Conservation (phyloP, 1,140 invertebrate species). For the Hetaerina americana region DNA sequence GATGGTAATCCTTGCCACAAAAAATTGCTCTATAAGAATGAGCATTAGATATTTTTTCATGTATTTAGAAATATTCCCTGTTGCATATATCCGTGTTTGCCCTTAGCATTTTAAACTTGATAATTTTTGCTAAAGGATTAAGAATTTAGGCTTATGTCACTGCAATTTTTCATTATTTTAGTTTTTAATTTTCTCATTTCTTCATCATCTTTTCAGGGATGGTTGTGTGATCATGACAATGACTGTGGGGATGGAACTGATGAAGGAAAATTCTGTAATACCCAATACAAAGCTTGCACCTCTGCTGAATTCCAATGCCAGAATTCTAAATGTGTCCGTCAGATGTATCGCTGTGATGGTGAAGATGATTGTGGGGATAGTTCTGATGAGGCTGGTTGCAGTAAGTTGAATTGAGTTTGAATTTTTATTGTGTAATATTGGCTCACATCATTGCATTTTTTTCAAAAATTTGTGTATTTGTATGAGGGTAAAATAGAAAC, state of each 20-base stretch:
- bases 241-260: constrained; percentile 89
- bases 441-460: too few species aligned
- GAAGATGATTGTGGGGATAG: constrained; percentile 85
- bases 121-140: neutral
- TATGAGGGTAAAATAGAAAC: too few species aligned
- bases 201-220: constrained; percentile 39
- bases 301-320: constrained; percentile 78
- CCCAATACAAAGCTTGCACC: constrained; percentile 61
- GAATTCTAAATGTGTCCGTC: constrained; percentile 87
- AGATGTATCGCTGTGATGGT: constrained; percentile 77
- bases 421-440: too few species aligned
- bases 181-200: constrained; percentile 4
- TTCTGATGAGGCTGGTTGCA: constrained; percentile 67
- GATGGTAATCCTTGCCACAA: too few species aligned
- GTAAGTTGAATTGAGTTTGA: too few species aligned
- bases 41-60: too few species aligned
- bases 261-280: constrained; percentile 79
- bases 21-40: too few species aligned
- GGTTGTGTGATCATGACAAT: constrained; percentile 81
- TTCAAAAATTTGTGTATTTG: too few species aligned
- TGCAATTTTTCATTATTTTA: neutral
- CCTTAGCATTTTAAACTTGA: neutral
- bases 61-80: too few species aligned
- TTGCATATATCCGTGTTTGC: neutral
- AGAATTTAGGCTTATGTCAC: constrained; percentile 22